A percentile compares a stretch with the other conserved stretches of the same genome.
These are phyloP conservation scores for Tridacna crocea DNA, from an alignment of 2,888 invertebrate species.

Conservation along the genomic window DNA sequence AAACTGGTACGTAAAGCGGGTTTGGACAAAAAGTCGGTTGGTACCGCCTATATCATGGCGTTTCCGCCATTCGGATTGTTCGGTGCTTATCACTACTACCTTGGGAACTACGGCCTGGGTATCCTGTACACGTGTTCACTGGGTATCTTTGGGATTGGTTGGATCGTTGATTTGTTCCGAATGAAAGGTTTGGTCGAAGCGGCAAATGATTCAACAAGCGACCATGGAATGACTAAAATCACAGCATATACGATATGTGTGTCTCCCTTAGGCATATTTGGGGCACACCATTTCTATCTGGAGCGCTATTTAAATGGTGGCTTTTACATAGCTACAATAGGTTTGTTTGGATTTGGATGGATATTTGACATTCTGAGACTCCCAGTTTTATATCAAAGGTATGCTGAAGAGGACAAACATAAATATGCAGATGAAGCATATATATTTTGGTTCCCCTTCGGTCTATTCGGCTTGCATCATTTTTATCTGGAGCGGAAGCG, in stretches of 20 bases:
- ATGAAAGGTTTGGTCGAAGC: constrained; percentile 60
- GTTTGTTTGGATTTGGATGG: constrained; percentile 61
- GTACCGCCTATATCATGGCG: constrained; percentile 58
- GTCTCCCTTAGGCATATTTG: constrained; percentile 56
- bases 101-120: constrained; percentile 58
- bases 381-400: constrained; percentile 60
- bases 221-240: constrained; percentile 59
- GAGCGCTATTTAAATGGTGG: constrained; percentile 58
- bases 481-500: constrained; percentile 58
- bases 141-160: constrained; percentile 59
- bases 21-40: constrained; percentile 54
- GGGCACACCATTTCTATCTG: constrained; percentile 59
- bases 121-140: constrained; percentile 56
- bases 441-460: constrained; percentile 62
- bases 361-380: constrained; percentile 58
- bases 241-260: constrained; percentile 60
- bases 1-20: constrained; percentile 52
- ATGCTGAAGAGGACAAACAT: constrained; percentile 60
- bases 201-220: constrained; percentile 56
- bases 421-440: constrained; percentile 66
- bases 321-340: constrained; percentile 52
- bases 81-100: constrained; percentile 60
- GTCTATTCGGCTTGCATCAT: constrained; percentile 63
- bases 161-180: constrained; percentile 56
- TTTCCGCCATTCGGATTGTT: constrained; percentile 61